Evolutionary conservation across 2,797 vertebrate genomes (phyloP), one percentile per base, ranked within the genome.

Genomic region (Paratrypauchen microcephalus): DNA sequence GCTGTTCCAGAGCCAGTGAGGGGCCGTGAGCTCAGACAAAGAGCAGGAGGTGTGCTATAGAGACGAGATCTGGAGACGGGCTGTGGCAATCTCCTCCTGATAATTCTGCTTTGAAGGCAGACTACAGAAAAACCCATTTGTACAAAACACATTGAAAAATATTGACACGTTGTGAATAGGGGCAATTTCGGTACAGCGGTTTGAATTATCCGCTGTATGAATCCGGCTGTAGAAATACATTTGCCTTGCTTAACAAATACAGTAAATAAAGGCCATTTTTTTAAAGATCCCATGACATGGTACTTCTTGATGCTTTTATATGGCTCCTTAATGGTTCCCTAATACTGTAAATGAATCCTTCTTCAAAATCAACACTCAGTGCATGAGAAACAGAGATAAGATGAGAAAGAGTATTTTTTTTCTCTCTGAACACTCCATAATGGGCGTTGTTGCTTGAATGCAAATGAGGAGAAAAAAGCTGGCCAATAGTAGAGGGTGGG

Each of bases 11-110:
- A 60, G 36, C 52, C 30, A 75, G 62, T 24, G 28, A 69, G 62
- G 62, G 73, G 71, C 77, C 60, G 45, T 65, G 61, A 59, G 71
- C 66, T 18, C 26, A 21, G 52, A 36, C 50, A 55, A 30, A 66
- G 65, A 73, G 21, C 18, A 32, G 18, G 70, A 60, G 48, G 39
- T 50, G 16, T 23, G 65, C 16, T 5, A 23, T 0, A 0, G 58
- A 60, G 36, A 60, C 21, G 11, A 24, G 26, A 30, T 72, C 32
- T 32, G 45, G 45, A 45, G 12, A 26, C 19, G 8, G 59, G 70
- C 1, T 1, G 18, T 16, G 18, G 23, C 48, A 66, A 55, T 55
- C 26, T 54, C 11, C 15, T 15, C 4, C 23, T 55, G 50, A 15
- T 19, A 16, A 36, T 54, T 36, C 30, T 6, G 28, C 48, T 55